Conservation (phyloP, 92 coral and sea anemone species). For the Galaxea fascicularis region DNA sequence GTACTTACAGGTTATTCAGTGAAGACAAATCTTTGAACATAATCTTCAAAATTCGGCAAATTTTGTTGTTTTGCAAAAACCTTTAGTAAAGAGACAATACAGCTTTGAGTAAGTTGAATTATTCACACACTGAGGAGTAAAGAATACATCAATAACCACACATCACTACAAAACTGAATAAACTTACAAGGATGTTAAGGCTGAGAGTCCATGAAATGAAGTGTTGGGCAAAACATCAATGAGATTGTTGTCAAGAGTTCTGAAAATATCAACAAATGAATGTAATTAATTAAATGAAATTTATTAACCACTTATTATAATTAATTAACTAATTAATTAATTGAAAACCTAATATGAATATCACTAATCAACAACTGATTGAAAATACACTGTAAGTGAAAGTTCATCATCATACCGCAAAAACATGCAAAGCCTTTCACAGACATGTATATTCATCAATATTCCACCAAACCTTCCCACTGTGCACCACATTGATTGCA, state of each 20-base stretch:
- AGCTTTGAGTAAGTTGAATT: background rate
- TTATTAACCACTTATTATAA: no score
- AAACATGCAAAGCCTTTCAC: no score
- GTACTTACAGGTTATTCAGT: slow-evolving; percentile 72
- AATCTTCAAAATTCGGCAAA: slow-evolving; percentile 79
- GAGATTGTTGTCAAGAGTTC: slow-evolving; percentile 65
- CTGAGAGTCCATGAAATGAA: slow-evolving; percentile 81
- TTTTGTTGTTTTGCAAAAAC: slow-evolving; percentile 66
- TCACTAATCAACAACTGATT: no score
- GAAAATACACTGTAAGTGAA: no score
- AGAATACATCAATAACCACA: background rate
- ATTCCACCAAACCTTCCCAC: no score
- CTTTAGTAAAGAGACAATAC: slow-evolving; percentile 44
- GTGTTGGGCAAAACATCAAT: slow-evolving; percentile 82
- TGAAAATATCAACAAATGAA: slow-evolving; percentile 4
- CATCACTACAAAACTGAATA: background rate
- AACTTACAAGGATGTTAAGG: slow-evolving; percentile 78
- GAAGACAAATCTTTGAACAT: slow-evolving; percentile 75
- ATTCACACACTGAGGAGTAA: background rate
- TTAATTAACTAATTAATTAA: no score
- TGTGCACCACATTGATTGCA: no score
- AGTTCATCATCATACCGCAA: no score
- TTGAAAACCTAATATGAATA: no score
- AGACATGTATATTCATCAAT: no score
- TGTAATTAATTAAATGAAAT: no score